These are phyloP conservation scores for Danio aesculapii DNA, from an alignment of 2,797 vertebrate species.

Conservation along the genomic window DNA sequence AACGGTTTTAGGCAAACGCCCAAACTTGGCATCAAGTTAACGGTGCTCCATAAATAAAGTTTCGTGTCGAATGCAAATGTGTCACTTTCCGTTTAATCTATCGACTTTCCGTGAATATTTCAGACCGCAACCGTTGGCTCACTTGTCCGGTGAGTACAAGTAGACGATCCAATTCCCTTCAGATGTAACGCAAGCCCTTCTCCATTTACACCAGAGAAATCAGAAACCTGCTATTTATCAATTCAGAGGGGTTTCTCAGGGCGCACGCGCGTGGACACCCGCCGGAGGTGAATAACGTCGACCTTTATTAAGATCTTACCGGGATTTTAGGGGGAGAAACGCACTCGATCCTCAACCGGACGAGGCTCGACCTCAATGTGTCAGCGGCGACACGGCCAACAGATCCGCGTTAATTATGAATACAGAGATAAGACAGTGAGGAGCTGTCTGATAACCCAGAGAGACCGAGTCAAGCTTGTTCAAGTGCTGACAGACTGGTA, in stretches of 20 bases:
- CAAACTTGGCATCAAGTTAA: not conserved
- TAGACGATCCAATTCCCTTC: constrained; percentile 69
- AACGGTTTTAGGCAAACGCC: not conserved
- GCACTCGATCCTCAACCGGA: constrained; percentile 2
- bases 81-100: constrained; percentile 55
- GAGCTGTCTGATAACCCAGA: constrained; percentile 38
- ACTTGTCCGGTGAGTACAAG: constrained; percentile 57
- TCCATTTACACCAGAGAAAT: constrained; percentile 74
- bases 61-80: constrained; percentile 30
- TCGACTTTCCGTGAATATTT: constrained; percentile 67
- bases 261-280: constrained; percentile 52
- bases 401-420: constrained; percentile 69
- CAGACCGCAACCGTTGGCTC: constrained; percentile 62
- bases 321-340: not conserved
- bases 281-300: constrained; percentile 52
- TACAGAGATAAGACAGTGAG: constrained; percentile 59
- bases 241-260: constrained; percentile 72
- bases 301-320: not conserved
- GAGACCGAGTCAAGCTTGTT: constrained; percentile 55
- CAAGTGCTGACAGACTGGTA: constrained; percentile 63
- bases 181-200: constrained; percentile 69
- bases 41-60: constrained; percentile 1
- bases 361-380: constrained; percentile 31
- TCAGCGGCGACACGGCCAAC: constrained; percentile 29
- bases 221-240: constrained; percentile 73